phyloP scores from a whole-genome alignment of 2,888 invertebrate species.

The Drosophila acutilabella region DNA sequence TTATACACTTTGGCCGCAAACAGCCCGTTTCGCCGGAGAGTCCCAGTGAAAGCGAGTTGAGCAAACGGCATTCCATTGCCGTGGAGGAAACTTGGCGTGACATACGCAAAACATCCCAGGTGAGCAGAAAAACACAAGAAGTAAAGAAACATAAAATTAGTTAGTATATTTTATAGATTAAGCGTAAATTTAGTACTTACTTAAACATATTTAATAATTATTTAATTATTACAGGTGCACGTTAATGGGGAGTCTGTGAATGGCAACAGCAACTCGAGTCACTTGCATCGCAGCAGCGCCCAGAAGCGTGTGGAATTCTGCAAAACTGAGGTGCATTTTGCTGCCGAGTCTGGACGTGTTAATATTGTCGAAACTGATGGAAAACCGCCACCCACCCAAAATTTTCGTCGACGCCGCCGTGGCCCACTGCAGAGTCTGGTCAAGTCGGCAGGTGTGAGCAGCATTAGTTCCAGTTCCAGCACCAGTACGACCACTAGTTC shows the following conservation, averaged over 20 bases:
- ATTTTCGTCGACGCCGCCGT: constrained; percentile 90
- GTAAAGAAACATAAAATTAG: no score
- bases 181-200: no score
- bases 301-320: constrained; percentile 92
- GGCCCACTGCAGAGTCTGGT: constrained; percentile 82
- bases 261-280: constrained; percentile 43
- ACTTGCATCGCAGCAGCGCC: constrained; percentile 61
- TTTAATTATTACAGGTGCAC: constrained; percentile 70
- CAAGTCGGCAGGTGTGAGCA: constrained; percentile 79
- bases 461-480: constrained; percentile 28
- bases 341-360: constrained; percentile 93
- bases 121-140: constrained; percentile 22
- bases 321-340: constrained; percentile 95
- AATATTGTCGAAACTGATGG: constrained; percentile 95
- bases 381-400: constrained; percentile 93
- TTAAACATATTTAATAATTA: no score
- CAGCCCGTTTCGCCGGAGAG: constrained; percentile 20
- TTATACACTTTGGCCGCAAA: constrained; percentile 82
- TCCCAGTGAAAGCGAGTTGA: constrained; percentile 59
- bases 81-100: constrained; percentile 87
- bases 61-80: constrained; percentile 87
- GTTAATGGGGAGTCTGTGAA: constrained; percentile 77
- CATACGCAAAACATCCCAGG: constrained; percentile 84
- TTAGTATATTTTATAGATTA: no score
- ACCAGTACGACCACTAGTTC: constrained; percentile 37